Evolutionary conservation across 2,888 invertebrate species (phyloP).

Genomic region (Cephus pulcher): DNA sequence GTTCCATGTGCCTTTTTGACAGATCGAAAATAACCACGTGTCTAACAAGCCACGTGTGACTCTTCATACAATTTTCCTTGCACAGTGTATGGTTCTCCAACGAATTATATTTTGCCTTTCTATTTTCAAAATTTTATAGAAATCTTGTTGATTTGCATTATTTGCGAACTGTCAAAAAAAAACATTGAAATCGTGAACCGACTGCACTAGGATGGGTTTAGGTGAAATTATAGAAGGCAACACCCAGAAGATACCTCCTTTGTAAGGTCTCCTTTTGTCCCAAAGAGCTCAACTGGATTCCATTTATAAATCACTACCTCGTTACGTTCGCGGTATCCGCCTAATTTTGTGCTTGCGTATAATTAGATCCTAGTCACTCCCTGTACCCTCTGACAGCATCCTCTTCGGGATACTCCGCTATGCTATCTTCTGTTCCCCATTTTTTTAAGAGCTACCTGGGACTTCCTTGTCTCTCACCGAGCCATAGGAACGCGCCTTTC

Average conservation of each 20-base stretch:
- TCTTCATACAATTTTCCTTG: too few relatives aligned
- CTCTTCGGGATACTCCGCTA: background rate
- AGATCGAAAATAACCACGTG: too few relatives aligned
- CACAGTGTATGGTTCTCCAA: too few relatives aligned
- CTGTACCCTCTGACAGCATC: background rate
- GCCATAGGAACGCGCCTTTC: constrained; percentile 19
- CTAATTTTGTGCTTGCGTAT: constrained; percentile 41
- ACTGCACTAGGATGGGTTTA: background rate
- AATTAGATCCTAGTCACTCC: constrained; percentile 34
- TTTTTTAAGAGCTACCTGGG: background rate
- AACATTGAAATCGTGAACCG: too few relatives aligned
- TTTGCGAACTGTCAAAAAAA: too few relatives aligned
- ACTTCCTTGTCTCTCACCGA: background rate
- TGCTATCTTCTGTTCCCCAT: background rate
- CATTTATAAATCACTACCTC: constrained; percentile 26
- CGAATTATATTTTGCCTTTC: too few relatives aligned
- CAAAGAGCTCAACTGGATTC: background rate
- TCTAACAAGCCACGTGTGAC: too few relatives aligned
- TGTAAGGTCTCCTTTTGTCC: background rate
- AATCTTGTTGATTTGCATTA: too few relatives aligned
- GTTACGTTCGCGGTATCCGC: constrained; percentile 34
- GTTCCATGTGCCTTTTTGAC: too few relatives aligned
- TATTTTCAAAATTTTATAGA: too few relatives aligned
- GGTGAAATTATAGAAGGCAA: background rate
- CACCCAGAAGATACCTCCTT: background rate